Percentiles rank a stretch among this genome's conserved stretches.
Conservation (phyloP, 2,888 invertebrate species). For the Dryobota labecula region DNA sequence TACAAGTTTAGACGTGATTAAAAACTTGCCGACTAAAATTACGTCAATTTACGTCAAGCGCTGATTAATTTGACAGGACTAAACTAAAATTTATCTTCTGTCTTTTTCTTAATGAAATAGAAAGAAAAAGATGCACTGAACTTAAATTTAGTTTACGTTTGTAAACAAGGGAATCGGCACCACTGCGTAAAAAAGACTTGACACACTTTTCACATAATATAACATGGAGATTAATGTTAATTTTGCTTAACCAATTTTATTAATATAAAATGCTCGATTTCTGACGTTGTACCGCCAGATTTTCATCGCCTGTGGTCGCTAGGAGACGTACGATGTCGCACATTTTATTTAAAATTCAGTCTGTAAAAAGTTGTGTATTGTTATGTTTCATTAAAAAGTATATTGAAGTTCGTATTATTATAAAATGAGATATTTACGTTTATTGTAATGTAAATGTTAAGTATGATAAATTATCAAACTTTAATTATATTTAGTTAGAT, state of each 20-base stretch:
- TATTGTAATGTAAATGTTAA: slow-evolving; percentile 70
- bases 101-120: too few species aligned
- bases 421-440: slow-evolving; percentile 69
- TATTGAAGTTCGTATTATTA: slow-evolving; percentile 63
- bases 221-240: not conserved
- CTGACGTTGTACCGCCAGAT: not conserved
- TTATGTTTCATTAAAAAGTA: slow-evolving; percentile 15
- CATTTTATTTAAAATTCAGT: not conserved
- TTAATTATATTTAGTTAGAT: slow-evolving; percentile 21
- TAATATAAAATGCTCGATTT: not conserved
- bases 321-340: too few species aligned
- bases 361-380: not conserved
- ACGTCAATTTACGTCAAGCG: too few species aligned
- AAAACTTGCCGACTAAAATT: too few species aligned
- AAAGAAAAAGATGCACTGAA: too few species aligned
- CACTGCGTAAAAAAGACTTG: too few species aligned
- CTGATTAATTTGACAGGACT: too few species aligned
- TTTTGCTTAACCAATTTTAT: not conserved
- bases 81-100: too few species aligned
- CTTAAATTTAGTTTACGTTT: too few species aligned
- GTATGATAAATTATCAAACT: slow-evolving; percentile 83
- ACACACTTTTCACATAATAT: too few species aligned
- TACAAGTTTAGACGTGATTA: too few species aligned
- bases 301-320: not conserved
- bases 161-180: too few species aligned